Evolutionary conservation across 2,888 invertebrate genomes (phyloP), one percentile per base, ranked within the genome.

Genomic region (Drosophila quasianomalipes): DNA sequence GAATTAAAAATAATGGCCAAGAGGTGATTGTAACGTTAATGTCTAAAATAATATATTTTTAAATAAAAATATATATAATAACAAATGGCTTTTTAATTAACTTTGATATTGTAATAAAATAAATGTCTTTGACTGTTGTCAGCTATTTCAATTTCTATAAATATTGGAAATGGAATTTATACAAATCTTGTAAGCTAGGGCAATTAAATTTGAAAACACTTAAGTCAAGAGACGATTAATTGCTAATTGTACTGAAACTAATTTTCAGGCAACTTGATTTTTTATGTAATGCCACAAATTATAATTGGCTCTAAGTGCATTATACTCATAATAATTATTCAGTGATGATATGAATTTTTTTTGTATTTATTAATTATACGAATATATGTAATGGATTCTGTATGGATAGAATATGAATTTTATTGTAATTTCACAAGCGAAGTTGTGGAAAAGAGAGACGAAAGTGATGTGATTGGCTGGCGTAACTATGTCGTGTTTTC

Each of bases 391-490:
- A 47, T 47, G 22, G 22, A 7, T 22, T 12, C 22, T 22, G 14
- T 16, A 1, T 26, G 16, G 9, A 16, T 26, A 14, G 16, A 26
- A 26, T 14, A 47, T 47, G 22, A 47, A 14, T 7, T 47, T 7
- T 14, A 47, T 47, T 22, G 7, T 22, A 47, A 47, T 7, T 22
- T 14, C 14, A 44, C 7, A 22, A 22, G 44, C 14, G 22, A 22
- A 14, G 9, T 19, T 19, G 30, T 53, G 69, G 54, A 62, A 59
- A 39, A 68, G n/a, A 53, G 30, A 47, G 60, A 66, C 51, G 62
- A 58, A 59, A 85, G 71, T 88, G 65, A 78, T 55, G 58, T 44
- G 49, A 22, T 22, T 16, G 22, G 53, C 9, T 22, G 19, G 19
- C 6, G 22, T 28, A 52, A 52, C 0, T 54, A 33, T 33, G 39